These are phyloP conservation scores for Eufriesea mexicana DNA, from an alignment of 1,140 invertebrate species.

Conservation along the genomic window DNA sequence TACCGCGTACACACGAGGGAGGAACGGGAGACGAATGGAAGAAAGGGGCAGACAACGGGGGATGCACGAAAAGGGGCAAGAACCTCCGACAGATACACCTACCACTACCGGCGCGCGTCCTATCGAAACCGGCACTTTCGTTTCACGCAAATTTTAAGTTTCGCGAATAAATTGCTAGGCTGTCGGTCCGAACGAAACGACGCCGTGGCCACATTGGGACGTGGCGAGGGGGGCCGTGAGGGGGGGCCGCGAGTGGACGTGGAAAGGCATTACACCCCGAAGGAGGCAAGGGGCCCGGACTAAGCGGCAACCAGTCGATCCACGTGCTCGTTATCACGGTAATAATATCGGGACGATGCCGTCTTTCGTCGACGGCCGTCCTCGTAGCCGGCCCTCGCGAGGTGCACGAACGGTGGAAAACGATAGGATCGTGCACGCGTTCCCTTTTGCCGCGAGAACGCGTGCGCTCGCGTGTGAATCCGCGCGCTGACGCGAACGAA, in stretches of 20 bases:
- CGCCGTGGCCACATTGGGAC: neutral
- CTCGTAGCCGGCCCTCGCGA: too few species aligned
- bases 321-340: conserved; percentile 54
- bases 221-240: neutral
- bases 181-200: conserved; percentile 24
- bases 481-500: conserved; percentile 10
- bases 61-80: conserved; percentile 1
- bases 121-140: conserved; percentile 59
- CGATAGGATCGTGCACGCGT: conserved; percentile 33
- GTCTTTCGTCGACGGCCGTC: neutral
- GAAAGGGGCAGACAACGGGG: too few species aligned
- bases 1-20: neutral
- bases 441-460: conserved; percentile 10
- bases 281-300: neutral
- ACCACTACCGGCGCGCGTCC: neutral
- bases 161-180: conserved; percentile 68
- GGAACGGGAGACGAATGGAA: neutral
- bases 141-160: conserved; percentile 73
- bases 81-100: neutral
- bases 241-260: neutral
- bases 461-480: conserved; percentile 4
- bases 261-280: neutral
- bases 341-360: conserved; percentile 12
- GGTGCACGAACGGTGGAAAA: neutral
- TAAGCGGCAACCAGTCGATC: conserved; percentile 28